These are phyloP conservation scores for Cosmia trapezina DNA, from an alignment of 2,888 invertebrate species.

Conservation along the genomic window DNA sequence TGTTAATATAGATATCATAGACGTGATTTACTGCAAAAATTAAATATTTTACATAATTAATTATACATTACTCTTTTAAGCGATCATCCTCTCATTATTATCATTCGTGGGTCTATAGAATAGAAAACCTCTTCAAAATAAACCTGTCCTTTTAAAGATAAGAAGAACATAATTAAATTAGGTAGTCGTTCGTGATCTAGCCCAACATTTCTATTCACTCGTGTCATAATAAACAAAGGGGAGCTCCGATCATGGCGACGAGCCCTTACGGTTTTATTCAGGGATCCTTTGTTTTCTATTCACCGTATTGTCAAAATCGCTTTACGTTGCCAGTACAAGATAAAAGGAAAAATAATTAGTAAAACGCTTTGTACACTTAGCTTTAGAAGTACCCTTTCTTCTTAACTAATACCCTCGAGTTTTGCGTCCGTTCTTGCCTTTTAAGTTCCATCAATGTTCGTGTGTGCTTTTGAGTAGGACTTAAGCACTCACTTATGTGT, in stretches of 20 bases:
- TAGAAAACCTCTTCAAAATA: constrained; percentile 2
- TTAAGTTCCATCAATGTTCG: constrained; percentile 26
- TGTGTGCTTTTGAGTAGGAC: constrained; percentile 20
- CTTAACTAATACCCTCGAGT: constrained; percentile 30
- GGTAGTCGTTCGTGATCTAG: constrained; percentile 23
- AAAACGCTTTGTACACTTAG: constrained; percentile 65
- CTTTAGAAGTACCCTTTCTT: constrained; percentile 45
- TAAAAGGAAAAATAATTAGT: constrained; percentile 84
- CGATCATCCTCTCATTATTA: not conserved
- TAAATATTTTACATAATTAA: too few species aligned
- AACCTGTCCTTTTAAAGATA: constrained; percentile 14
- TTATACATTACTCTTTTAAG: too few species aligned
- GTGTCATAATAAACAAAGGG: constrained; percentile 78
- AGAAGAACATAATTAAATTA: constrained; percentile 21
- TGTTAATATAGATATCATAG: too few species aligned
- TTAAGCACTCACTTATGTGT: constrained; percentile 20
- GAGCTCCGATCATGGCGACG: constrained; percentile 76
- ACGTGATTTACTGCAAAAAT: not conserved
- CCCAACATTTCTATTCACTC: constrained; percentile 52
- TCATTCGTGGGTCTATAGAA: not conserved
- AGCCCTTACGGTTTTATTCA: constrained; percentile 79
- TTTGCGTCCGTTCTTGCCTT: constrained; percentile 30
- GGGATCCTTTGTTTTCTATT: constrained; percentile 79
- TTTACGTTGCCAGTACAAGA: constrained; percentile 76
- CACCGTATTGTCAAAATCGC: constrained; percentile 78